Percentiles rank a stretch among this genome's conserved stretches.
Evolutionary conservation across 2,888 invertebrate genomes (phyloP).

Genomic region (Drosophila ezoana): DNA sequence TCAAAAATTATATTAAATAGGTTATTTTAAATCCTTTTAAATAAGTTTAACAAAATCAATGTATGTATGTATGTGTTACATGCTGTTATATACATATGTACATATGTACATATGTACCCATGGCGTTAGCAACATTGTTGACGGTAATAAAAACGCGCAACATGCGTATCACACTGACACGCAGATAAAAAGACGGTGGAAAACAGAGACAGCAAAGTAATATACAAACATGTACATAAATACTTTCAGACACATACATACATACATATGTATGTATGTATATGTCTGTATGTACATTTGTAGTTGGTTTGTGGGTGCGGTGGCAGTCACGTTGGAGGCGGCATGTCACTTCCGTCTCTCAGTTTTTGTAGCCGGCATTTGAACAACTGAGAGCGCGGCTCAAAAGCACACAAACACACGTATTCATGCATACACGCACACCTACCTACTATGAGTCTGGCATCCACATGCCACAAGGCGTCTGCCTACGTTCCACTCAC

Average conservation of each 20-base stretch:
- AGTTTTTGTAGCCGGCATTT: slow-evolving; percentile 61
- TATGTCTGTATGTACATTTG: slow-evolving; percentile 18
- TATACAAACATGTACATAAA: background rate
- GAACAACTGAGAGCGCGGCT: slow-evolving; percentile 36
- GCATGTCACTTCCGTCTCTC: slow-evolving; percentile 66
- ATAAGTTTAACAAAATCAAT: background rate
- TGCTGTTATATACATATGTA: background rate
- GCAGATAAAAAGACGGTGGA: slow-evolving; percentile 13
- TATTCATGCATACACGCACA: slow-evolving; percentile 6
- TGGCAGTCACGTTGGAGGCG: slow-evolving; percentile 42
- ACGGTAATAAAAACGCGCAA: slow-evolving; percentile 25
- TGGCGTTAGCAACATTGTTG: slow-evolving; percentile 49
- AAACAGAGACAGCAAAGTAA: slow-evolving; percentile 12
- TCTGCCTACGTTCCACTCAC: slow-evolving; percentile 61
- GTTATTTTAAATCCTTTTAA: background rate
- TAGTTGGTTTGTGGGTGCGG: slow-evolving; percentile 57
- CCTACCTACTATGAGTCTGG: slow-evolving; percentile 49
- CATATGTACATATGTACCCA: background rate
- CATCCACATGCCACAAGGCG: slow-evolving; percentile 67
- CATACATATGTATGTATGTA: background rate
- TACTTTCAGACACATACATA: background rate
- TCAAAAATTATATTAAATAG: background rate
- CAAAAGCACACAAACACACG: slow-evolving; percentile 21
- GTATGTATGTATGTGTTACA: background rate
- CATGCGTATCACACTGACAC: slow-evolving; percentile 33